These are phyloP conservation scores for Elgonia sp. DNA, from an alignment of 2,888 invertebrate genomes.

Conservation along the genomic window DNA sequence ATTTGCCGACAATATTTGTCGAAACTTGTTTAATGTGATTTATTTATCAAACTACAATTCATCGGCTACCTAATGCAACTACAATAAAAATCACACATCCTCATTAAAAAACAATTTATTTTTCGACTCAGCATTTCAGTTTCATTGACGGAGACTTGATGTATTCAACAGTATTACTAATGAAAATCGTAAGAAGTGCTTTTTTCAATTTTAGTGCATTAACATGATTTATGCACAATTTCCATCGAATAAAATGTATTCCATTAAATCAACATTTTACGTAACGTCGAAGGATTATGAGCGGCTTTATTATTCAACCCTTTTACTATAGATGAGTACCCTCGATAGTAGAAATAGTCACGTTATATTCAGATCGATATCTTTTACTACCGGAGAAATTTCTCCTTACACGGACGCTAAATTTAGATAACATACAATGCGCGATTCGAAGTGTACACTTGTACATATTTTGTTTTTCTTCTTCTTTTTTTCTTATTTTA, in stretches of 20 bases:
- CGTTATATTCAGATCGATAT: constrained; percentile 70
- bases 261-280: constrained; percentile 56
- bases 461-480: neutral
- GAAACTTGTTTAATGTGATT: constrained; percentile 40
- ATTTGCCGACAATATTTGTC: constrained; percentile 54
- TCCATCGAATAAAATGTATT: constrained; percentile 39
- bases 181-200: neutral
- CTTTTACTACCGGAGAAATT: constrained; percentile 61
- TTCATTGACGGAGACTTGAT: neutral
- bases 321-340: constrained; percentile 63
- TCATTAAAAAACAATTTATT: neutral
- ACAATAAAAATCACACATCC: neutral
- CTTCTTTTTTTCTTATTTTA: neutral
- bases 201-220: constrained; percentile 10
- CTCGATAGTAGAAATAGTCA: constrained; percentile 70
- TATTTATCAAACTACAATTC: constrained; percentile 51
- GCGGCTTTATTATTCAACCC: constrained; percentile 62
- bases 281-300: constrained; percentile 55
- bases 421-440: constrained; percentile 60
- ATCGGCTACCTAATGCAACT: constrained; percentile 12
- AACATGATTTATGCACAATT: constrained; percentile 33
- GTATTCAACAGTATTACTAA: neutral
- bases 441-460: constrained; percentile 20
- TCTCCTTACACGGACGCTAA: constrained; percentile 53
- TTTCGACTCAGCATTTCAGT: neutral